Evolutionary conservation across 2,113 vertebrate species (phyloP).

Genomic region (Bos javanicus): DNA sequence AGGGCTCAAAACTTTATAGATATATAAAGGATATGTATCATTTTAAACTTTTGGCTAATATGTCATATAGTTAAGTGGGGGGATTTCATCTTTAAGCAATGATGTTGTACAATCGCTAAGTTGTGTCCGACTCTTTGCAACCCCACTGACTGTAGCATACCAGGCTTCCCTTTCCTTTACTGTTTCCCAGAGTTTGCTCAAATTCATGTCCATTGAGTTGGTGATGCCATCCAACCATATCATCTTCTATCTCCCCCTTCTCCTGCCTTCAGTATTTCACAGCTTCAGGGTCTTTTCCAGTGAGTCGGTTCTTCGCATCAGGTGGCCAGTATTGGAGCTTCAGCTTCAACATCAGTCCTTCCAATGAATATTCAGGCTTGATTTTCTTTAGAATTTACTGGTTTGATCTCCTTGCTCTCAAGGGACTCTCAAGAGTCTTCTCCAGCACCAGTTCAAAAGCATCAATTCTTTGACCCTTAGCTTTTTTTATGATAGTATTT

Average conservation of each 20-base stretch:
- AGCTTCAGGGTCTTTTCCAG: not conserved
- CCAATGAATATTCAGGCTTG: not conserved
- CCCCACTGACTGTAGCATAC: not conserved
- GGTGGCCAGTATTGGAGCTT: not conserved
- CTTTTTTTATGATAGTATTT: not conserved
- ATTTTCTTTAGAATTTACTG: not conserved
- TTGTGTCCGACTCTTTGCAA: not conserved
- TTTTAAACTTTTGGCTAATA: not conserved
- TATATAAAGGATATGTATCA: not conserved
- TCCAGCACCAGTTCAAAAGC: not conserved
- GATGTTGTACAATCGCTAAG: not conserved
- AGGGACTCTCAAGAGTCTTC: not conserved
- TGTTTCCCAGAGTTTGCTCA: not conserved
- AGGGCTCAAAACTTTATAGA: not conserved
- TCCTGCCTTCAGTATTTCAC: not conserved
- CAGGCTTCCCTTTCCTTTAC: not conserved
- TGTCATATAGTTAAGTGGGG: conserved; percentile 2
- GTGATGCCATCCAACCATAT: not conserved
- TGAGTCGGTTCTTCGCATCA: not conserved
- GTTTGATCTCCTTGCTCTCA: not conserved
- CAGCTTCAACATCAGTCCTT: not conserved
- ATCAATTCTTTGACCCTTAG: not conserved
- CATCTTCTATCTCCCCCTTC: not conserved
- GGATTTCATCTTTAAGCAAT: not conserved
- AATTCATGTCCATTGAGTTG: not conserved